Conservation (phyloP, 2,113 vertebrate genomes). For the Hippocampus abdominalis region DNA sequence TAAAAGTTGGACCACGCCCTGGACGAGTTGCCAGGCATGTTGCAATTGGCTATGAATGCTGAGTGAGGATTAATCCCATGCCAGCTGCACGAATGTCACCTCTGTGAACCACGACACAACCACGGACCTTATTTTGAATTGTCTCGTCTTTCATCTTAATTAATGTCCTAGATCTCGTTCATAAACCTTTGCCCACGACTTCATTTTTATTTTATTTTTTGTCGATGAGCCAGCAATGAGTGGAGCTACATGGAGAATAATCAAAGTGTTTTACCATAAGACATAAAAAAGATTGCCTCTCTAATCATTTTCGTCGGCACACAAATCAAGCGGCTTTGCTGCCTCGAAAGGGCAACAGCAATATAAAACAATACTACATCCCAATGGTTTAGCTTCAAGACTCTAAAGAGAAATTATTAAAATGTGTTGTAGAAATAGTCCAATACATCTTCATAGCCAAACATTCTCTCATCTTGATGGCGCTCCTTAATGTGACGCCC, state of each 20-base stretch:
- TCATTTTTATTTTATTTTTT: background rate
- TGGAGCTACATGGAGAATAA: slow-evolving; percentile 12
- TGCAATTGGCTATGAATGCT: background rate
- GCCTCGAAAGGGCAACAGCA: slow-evolving; percentile 38
- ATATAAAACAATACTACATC: slow-evolving; percentile 11
- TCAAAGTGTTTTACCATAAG: slow-evolving; percentile 7
- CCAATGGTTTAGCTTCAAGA: background rate
- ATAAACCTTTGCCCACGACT: slow-evolving; percentile 7
- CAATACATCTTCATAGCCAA: slow-evolving; percentile 40
- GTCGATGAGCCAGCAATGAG: background rate
- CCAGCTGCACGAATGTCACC: background rate
- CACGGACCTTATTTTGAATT: background rate
- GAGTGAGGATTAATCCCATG: background rate
- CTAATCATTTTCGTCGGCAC: slow-evolving; percentile 9
- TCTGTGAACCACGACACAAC: background rate
- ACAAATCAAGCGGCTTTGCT: slow-evolving; percentile 24
- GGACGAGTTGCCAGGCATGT: background rate
- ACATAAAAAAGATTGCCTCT: slow-evolving; percentile 18
- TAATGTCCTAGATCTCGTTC: slow-evolving; percentile 17
- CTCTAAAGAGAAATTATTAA: background rate
- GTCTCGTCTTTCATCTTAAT: slow-evolving; percentile 21
- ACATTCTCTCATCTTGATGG: slow-evolving; percentile 37
- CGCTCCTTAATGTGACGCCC: slow-evolving; percentile 29
- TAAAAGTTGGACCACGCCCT: background rate
- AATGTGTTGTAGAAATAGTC: slow-evolving; percentile 3